Percentiles rank a stretch among this genome's conserved stretches.
Conservation (phyloP, 2,888 invertebrate genomes). For the Arge pagana region DNA sequence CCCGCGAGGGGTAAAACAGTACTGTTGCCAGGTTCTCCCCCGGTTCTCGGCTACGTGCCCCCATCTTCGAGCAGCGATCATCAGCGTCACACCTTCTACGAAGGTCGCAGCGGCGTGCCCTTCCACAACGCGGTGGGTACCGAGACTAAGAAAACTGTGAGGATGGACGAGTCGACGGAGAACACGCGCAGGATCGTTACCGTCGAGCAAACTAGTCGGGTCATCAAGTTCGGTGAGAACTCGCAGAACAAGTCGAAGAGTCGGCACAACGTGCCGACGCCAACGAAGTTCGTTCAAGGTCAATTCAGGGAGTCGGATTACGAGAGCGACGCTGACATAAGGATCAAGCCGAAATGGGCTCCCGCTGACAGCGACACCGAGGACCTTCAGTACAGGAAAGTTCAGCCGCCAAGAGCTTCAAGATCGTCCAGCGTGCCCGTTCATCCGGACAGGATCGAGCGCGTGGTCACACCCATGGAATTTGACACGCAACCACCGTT, state of each 20-base stretch:
- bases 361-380: slow-evolving; percentile 66
- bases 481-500: slow-evolving; percentile 64
- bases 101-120: slow-evolving; percentile 63
- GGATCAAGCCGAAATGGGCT: slow-evolving; percentile 69
- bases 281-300: slow-evolving; percentile 69
- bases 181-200: slow-evolving; percentile 69
- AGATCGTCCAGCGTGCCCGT: slow-evolving; percentile 62
- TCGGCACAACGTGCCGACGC: slow-evolving; percentile 58
- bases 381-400: slow-evolving; percentile 65
- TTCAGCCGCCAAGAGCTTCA: slow-evolving; percentile 62
- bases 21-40: slow-evolving; percentile 64
- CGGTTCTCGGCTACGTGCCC: slow-evolving; percentile 64
- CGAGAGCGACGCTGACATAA: slow-evolving; percentile 70
- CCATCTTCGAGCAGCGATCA: slow-evolving; percentile 32
- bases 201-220: slow-evolving; percentile 71
- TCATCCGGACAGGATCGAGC: slow-evolving; percentile 47
- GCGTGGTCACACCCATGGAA: slow-evolving; percentile 66
- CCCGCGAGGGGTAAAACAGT: slow-evolving; percentile 51
- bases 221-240: slow-evolving; percentile 68
- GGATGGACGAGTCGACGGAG: slow-evolving; percentile 72
- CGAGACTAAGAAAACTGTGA: slow-evolving; percentile 71
- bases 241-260: slow-evolving; percentile 19
- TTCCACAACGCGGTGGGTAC: slow-evolving; percentile 68
- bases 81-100: slow-evolving; percentile 62
- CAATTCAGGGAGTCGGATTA: slow-evolving; percentile 72